phyloP scores from a whole-genome alignment of 64 coral and sea anemone genomes.

The Stylophora pistillata region DNA sequence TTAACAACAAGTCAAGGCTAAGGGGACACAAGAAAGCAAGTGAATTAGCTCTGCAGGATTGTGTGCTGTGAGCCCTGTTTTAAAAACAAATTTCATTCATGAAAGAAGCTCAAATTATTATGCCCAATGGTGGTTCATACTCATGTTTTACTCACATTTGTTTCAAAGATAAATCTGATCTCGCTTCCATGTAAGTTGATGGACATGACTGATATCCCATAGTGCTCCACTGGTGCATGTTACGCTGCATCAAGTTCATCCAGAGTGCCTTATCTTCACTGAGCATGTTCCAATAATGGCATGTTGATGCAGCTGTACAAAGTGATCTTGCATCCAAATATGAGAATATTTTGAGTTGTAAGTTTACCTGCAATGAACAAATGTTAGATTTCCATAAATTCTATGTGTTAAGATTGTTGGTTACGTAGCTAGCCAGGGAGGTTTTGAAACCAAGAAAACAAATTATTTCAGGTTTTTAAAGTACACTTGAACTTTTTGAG shows the following conservation, averaged over 20 bases:
- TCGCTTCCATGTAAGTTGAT: slow-evolving; percentile 81
- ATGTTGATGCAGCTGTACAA: slow-evolving; percentile 77
- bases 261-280: slow-evolving; percentile 84
- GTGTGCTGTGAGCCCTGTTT: too few relatives aligned
- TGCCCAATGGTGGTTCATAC: too few relatives aligned
- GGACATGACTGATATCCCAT: slow-evolving; percentile 81
- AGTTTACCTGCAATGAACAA: slow-evolving; percentile 55
- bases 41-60: neutral
- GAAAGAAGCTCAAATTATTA: too few relatives aligned
- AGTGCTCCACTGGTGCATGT: slow-evolving; percentile 77
- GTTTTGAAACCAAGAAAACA: too few relatives aligned
- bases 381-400: too few relatives aligned
- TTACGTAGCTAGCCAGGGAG: too few relatives aligned
- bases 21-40: neutral
- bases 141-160: slow-evolving; percentile 77
- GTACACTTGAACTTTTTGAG: too few relatives aligned
- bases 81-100: too few relatives aligned
- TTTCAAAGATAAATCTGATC: slow-evolving; percentile 79
- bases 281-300: slow-evolving; percentile 77
- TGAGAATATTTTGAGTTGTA: slow-evolving; percentile 83
- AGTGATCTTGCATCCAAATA: slow-evolving; percentile 85
- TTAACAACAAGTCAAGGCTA: too few relatives aligned
- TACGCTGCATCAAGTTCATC: slow-evolving; percentile 62
- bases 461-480: too few relatives aligned
- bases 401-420: too few relatives aligned